Evolutionary conservation across 1,140 invertebrate genomes (phyloP).

Genomic region (Acromyrmex heyeri): DNA sequence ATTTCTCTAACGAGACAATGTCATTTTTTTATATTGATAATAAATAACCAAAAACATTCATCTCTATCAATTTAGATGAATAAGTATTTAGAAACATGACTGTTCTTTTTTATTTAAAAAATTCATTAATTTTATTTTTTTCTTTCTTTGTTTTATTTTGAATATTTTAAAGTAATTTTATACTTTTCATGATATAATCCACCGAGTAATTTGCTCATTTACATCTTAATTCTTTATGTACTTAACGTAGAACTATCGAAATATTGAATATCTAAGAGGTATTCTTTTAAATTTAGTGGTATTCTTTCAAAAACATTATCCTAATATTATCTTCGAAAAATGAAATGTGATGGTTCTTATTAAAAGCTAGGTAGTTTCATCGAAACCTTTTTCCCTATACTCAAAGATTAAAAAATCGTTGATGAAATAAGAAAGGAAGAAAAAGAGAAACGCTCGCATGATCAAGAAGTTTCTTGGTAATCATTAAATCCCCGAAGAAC

Average conservation of each 20-base stretch:
- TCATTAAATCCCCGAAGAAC: conserved; percentile 51
- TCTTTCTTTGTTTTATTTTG: background rate
- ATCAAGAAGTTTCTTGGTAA: conserved; percentile 36
- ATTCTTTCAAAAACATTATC: conserved; percentile 9
- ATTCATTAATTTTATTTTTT: background rate
- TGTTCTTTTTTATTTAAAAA: conserved; percentile 5
- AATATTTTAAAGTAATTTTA: conserved; percentile 1
- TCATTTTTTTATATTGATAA: background rate
- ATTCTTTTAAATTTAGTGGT: background rate
- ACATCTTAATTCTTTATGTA: background rate
- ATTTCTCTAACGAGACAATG: background rate
- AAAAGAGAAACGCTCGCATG: background rate
- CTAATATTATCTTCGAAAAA: conserved; percentile 23
- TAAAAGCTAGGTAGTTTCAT: background rate
- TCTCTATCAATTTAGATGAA: background rate
- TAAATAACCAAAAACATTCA: background rate
- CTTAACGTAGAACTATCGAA: background rate
- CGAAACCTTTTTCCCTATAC: background rate
- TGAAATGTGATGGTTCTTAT: conserved; percentile 5
- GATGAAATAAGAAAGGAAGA: background rate
- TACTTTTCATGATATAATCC: background rate
- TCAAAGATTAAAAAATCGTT: conserved; percentile 42
- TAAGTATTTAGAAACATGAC: background rate
- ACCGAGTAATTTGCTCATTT: background rate
- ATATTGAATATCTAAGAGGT: background rate